phyloP scores from a whole-genome alignment of 92 coral and sea anemone species.

The Zoanthus sociatus region DNA sequence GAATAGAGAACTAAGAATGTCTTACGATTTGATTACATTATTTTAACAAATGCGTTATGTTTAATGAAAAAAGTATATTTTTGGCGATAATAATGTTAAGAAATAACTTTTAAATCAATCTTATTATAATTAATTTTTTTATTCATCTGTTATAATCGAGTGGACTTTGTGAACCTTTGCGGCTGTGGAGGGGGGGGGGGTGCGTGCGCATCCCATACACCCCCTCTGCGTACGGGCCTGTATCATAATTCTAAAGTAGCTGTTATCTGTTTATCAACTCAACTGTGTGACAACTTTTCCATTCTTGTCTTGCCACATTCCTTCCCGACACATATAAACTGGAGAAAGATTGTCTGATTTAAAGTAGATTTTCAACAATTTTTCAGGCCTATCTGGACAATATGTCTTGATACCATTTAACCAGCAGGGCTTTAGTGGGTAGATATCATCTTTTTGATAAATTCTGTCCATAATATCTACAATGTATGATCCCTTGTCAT shows the following conservation, averaged over 20 bases:
- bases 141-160: no score
- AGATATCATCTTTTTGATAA: conserved; percentile 67
- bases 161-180: no score
- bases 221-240: no score
- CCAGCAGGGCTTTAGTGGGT: conserved; percentile 72
- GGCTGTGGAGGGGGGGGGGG: no score
- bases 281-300: conserved; percentile 20
- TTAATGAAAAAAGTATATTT: neutral
- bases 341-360: conserved; percentile 53
- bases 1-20: neutral
- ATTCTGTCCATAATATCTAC: conserved; percentile 10
- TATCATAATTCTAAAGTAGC: no score
- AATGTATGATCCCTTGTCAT: conserved; percentile 18
- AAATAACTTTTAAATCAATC: neutral
- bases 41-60: neutral
- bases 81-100: neutral
- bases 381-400: conserved; percentile 74
- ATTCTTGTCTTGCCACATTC: conserved; percentile 58
- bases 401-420: conserved; percentile 68
- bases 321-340: conserved; percentile 64
- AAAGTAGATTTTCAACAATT: conserved; percentile 60
- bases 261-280: neutral
- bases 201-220: no score
- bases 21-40: neutral
- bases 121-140: neutral